A percentile compares a stretch with the other conserved stretches of the same genome.
phyloP scores from a whole-genome alignment of 2,797 vertebrate genomes.

The Esox masquinongy region DNA sequence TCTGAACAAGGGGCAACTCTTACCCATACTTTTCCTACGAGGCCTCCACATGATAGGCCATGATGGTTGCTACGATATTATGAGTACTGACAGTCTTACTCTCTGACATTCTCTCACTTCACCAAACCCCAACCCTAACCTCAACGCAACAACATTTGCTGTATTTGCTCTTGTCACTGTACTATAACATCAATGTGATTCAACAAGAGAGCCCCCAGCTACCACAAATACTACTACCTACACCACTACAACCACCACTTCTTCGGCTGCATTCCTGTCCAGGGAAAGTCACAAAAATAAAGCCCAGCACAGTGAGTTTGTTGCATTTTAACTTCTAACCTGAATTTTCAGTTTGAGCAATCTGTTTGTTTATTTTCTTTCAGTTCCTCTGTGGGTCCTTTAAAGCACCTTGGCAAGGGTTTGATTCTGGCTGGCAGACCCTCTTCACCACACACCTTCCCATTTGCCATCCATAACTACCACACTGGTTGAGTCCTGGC shows the following conservation, averaged over 20 bases:
- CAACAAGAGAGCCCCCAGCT: constrained; percentile 13
- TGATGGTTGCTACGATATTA: neutral
- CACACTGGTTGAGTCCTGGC: constrained; percentile 74
- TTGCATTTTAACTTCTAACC: neutral
- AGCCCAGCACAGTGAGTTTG: constrained; percentile 33
- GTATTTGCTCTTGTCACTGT: constrained; percentile 33
- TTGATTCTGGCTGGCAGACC: constrained; percentile 65
- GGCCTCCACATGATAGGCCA: neutral
- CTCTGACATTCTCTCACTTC: constrained; percentile 19
- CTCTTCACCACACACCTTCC: constrained; percentile 69
- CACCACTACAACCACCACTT: neutral
- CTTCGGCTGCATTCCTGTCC: constrained; percentile 68
- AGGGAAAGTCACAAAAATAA: neutral
- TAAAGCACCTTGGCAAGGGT: constrained; percentile 38
- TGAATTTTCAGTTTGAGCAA: constrained; percentile 5
- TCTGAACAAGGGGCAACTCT: neutral
- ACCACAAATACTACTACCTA: constrained; percentile 1
- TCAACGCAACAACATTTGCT: constrained; percentile 20
- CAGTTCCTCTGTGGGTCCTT: constrained; percentile 4
- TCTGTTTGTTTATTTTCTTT: constrained; percentile 14
- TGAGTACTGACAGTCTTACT: constrained; percentile 18
- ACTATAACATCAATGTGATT: constrained; percentile 38
- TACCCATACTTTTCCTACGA: neutral
- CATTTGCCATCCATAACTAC: constrained; percentile 77
- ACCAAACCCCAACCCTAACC: constrained; percentile 10